These are phyloP conservation scores for Anarsia innoxiella DNA, from an alignment of 2,888 invertebrate genomes.

Conservation along the genomic window DNA sequence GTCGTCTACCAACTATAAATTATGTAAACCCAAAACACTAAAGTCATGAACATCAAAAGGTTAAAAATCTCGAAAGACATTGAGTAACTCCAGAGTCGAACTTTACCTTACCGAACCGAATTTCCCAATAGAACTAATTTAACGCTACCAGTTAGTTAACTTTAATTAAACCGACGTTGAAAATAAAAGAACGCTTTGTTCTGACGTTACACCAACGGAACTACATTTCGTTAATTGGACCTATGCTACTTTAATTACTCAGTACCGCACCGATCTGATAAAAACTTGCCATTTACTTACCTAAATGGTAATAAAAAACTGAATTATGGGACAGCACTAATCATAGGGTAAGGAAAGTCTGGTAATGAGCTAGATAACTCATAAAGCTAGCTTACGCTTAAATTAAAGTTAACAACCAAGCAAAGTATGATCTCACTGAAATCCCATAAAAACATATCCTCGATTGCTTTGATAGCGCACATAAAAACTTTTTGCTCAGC, in stretches of 20 bases:
- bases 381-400: too few relatives aligned
- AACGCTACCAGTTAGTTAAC: constrained; percentile 45
- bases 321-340: neutral
- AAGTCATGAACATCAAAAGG: too few relatives aligned
- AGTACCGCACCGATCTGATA: constrained; percentile 42
- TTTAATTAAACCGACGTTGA: constrained; percentile 53
- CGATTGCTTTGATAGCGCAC: neutral
- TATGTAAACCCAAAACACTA: too few relatives aligned
- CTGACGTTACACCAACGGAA: constrained; percentile 38
- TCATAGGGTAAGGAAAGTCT: neutral
- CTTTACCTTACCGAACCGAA: constrained; percentile 1
- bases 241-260: constrained; percentile 58
- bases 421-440: too few relatives aligned
- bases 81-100: too few relatives aligned
- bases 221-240: constrained; percentile 68
- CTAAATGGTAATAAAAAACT: constrained; percentile 23
- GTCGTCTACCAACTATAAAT: too few relatives aligned
- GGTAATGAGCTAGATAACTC: too few relatives aligned
- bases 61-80: too few relatives aligned
- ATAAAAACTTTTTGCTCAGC: neutral
- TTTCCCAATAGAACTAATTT: constrained; percentile 20
- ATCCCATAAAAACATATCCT: too few relatives aligned
- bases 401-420: too few relatives aligned
- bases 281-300: constrained; percentile 23
- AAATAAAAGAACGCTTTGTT: constrained; percentile 54